Evolutionary conservation across 2,888 invertebrate species (phyloP).

Genomic region (Salticus scenicus): DNA sequence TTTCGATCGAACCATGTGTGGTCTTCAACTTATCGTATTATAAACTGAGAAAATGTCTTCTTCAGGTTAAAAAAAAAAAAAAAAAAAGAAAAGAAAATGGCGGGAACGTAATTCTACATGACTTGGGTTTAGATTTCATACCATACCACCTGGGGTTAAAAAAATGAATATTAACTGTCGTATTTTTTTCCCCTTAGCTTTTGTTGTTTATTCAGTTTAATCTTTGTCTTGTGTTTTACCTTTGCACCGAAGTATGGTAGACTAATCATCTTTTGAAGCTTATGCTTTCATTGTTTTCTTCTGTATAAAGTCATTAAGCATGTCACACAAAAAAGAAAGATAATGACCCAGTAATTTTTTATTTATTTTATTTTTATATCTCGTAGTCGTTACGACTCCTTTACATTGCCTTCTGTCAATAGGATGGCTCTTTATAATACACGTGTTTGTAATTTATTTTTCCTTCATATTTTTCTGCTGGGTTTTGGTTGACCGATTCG

Average conservation of each 20-base stretch:
- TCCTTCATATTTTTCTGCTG: not conserved
- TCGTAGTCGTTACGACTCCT: not conserved
- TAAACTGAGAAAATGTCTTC: no score
- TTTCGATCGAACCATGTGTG: no score
- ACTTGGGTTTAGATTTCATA: no score
- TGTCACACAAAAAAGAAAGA: not conserved
- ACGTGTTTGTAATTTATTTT: not conserved
- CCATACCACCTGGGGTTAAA: not conserved
- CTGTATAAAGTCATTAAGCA: not conserved
- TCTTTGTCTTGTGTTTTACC: not conserved
- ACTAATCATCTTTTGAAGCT: conserved; percentile 1
- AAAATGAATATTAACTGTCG: not conserved
- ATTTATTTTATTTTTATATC: not conserved
- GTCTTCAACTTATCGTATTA: no score
- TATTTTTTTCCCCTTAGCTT: no score
- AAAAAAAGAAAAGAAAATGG: no score
- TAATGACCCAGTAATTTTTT: not conserved
- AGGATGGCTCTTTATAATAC: not conserved
- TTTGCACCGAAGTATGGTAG: not conserved
- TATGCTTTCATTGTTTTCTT: not conserved
- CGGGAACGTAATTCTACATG: no score
- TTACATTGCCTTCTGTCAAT: not conserved
- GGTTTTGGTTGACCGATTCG: not conserved
- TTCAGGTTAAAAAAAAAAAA: no score
- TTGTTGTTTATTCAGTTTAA: no score